Base-by-base conservation (phyloP, 2,888 invertebrate genomes). In the Monochamus alternatus region DNA sequence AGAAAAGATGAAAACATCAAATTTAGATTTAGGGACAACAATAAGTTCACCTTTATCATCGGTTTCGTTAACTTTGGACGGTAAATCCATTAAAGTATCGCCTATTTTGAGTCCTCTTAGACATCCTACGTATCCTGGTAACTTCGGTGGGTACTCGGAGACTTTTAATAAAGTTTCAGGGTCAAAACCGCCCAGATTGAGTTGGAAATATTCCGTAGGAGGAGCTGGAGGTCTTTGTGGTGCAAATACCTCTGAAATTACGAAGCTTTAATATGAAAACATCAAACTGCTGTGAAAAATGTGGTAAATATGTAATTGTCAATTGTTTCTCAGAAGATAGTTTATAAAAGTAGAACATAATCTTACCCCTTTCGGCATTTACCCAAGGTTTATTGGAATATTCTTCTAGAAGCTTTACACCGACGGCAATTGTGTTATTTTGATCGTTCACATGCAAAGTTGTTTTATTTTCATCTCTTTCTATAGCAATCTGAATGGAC, bases 141-240 rank as follows among this genome's bases (percentile, higher is more conserved):
- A 87, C 63, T 88, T 83, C 32, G 90, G 87, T 51, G 89, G 88
- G 81, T 91, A 90, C 67, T 89, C 87, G 67, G 92, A 91, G 10
- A 92, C 91, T 79, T 92, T 91, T 75, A 93, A 88, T 82, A 94
- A 89, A 79, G 95, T 95, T 85, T 94, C 93, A 2, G 93, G 91
- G 88, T 96, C 96, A 85, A 94, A 96, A 10, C 96, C 96, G 51
- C 97, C 97, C 60, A 97, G 90, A 88, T 96, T 96, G 84, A 95
- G 92, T 90, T 97, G 96, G 86, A 97, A 96, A 88, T 97, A 97
- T 85, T 96, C 95, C 0, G 95, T 95, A 0, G 97, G 96, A 5
- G 96, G 95, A 1, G 96, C 96, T 32, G 96, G 96, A 3, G 97
- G 97, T 78, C 97, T 91, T 88, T 96, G 96, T 7, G 97, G 97